Evolutionary conservation across 2,797 vertebrate species (phyloP), one percentile per base, ranked within the genome.

Genomic region (Rhyacichthys aspro): DNA sequence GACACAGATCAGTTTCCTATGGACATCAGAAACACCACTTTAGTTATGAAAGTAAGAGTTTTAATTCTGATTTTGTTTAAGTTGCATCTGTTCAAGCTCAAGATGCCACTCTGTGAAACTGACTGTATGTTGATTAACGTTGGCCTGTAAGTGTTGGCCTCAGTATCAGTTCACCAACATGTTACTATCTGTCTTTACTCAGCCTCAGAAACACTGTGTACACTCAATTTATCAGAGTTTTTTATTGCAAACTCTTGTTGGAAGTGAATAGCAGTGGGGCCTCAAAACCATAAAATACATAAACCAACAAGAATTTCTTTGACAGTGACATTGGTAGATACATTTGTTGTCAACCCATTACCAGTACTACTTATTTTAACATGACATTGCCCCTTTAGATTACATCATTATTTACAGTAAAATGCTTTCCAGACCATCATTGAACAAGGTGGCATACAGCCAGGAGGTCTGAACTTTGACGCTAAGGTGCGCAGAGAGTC

Each of bases 1-100:
- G 89, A 91, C 79, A 92, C 89, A 0, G 81, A 90, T 60, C 89
- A 91, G 81, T 90, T 89, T 72, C 90, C 87, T 54, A 90, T 91
- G 90, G 90, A 92, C 78, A 85, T 88, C 67, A 83, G 59, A 67
- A 90, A 89, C 73, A 84, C 85, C 55, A 90, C 88, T 16, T 11
- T 90, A 72, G 84, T 90, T 55, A 91, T 91, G 89, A 90, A 92
- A 84, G 90, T 90, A 38, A 76, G 59, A 36, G 32, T 28, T 32
- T 48, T 50, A 9, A 10, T 33, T 33, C 18, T 12, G 32, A 8
- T 28, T 8, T 1, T 46, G 11, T 15, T 33, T 15, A 9, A n/a
- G 14, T 48, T 23, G n/a, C n/a, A n/a, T 28, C 7, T 5, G 23
- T 5, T 28, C 4, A 28, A 28, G 23, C 23, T 28, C 23, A 5